Conservation (phyloP, 2,797 vertebrate species). For the Hypotaenidia okinawae region DNA sequence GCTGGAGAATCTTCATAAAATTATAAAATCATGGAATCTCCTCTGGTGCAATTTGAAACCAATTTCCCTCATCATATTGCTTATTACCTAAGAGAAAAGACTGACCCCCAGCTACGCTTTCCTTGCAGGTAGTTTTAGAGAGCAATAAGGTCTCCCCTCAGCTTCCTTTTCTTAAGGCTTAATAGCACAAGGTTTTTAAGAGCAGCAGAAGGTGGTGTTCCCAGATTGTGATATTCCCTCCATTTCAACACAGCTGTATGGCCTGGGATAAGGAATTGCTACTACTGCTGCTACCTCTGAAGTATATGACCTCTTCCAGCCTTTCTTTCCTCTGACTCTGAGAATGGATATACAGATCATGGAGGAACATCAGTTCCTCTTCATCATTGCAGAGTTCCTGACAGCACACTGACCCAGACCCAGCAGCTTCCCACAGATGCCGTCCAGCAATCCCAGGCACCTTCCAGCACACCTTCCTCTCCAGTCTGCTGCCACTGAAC, state of each 20-base stretch:
- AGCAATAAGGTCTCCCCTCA: no score
- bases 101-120: no score
- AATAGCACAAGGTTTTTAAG: neutral
- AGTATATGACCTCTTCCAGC: fast-evolving
- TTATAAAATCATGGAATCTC: no score
- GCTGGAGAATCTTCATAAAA: neutral
- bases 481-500: fast-evolving
- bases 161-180: no score
- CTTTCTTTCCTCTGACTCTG: neutral
- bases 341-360: neutral
- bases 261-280: neutral
- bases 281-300: neutral
- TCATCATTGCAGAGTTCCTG: neutral
- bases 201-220: neutral
- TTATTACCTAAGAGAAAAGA: no score
- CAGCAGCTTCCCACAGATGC: neutral
- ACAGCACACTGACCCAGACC: neutral
- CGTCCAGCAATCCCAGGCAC: neutral
- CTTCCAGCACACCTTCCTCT: neutral
- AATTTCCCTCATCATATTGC: no score
- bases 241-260: neutral
- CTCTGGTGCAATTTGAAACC: no score
- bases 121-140: no score
- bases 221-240: neutral
- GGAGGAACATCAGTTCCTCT: neutral